Conservation (phyloP, 2,888 invertebrate genomes). For the Melanotus villosus region DNA sequence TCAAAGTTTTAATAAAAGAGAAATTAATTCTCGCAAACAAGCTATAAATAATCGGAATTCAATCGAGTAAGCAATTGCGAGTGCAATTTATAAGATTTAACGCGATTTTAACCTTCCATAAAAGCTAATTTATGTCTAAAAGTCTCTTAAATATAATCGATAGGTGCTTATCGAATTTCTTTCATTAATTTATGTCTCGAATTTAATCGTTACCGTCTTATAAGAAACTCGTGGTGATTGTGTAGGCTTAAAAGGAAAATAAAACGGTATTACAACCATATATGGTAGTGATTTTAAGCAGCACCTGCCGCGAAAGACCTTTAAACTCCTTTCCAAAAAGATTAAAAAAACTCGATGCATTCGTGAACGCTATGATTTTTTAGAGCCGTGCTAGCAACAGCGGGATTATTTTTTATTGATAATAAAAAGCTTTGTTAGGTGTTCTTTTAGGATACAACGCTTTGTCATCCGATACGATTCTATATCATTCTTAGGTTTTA, state of each 20-base stretch:
- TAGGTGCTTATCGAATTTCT: constrained; percentile 5
- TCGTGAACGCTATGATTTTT: constrained; percentile 13
- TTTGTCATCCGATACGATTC: constrained; percentile 13
- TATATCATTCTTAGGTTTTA: constrained; percentile 5
- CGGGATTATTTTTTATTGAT: background rate
- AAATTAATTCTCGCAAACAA: background rate
- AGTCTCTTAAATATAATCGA: constrained; percentile 1
- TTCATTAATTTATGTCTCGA: constrained; percentile 8
- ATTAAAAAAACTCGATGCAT: background rate
- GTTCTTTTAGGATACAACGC: background rate
- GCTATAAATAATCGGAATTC: background rate
- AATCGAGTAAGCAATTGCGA: background rate
- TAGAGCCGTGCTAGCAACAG: background rate
- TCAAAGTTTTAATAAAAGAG: background rate
- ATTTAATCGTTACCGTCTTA: background rate
- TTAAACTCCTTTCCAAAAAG: constrained; percentile 32
- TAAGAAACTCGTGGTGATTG: constrained; percentile 11
- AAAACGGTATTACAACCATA: constrained; percentile 29
- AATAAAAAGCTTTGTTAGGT: background rate
- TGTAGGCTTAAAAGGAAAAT: constrained; percentile 17
- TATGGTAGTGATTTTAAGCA: constrained; percentile 27
- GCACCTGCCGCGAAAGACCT: constrained; percentile 36
- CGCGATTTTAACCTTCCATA: background rate
- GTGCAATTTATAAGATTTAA: constrained; percentile 2
- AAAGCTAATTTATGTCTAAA: constrained; percentile 8